Evolutionary conservation across 2,797 vertebrate species (phyloP).

Genomic region (Pterois miles): DNA sequence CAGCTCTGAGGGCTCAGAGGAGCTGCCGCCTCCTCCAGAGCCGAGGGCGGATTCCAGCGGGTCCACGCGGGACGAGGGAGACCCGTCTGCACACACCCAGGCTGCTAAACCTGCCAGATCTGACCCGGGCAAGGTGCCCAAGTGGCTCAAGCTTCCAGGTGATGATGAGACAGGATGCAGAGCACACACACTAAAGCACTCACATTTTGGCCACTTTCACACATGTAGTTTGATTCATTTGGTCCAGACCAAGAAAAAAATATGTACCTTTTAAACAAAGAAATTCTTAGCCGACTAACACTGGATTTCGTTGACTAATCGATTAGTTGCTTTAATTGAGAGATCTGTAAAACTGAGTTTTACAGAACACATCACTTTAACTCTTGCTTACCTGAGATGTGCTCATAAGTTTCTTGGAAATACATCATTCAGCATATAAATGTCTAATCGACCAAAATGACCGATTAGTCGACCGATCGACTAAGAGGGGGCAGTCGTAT

Average conservation of each 20-base stretch:
- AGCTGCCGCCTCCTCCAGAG: conserved; percentile 43
- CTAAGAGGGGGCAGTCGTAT: too few species aligned
- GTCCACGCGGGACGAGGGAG: conserved; percentile 4
- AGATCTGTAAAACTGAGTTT: too few species aligned
- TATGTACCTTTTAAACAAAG: neutral
- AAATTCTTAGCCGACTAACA: neutral
- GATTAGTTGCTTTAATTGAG: too few species aligned
- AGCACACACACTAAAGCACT: neutral
- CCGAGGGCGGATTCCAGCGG: conserved; percentile 34
- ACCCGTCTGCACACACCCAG: conserved; percentile 27
- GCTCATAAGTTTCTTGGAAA: too few species aligned
- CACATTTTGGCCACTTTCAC: neutral
- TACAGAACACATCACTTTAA: too few species aligned
- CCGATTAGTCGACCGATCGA: too few species aligned
- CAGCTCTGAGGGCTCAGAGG: conserved; percentile 44
- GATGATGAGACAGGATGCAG: conserved; percentile 23
- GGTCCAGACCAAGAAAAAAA: neutral
- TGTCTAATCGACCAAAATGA: too few species aligned
- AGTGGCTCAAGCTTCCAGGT: conserved; percentile 98
- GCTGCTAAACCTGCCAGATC: conserved; percentile 67
- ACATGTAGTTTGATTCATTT: neutral
- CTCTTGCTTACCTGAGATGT: too few species aligned
- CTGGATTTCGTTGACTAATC: neutral
- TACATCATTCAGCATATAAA: too few species aligned
- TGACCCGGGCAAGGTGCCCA: conserved; percentile 88